Percentiles rank a stretch among this genome's conserved stretches.
Evolutionary conservation across 2,797 vertebrate genomes (phyloP).

Genomic region (Xiphorhynchus erythropygius): DNA sequence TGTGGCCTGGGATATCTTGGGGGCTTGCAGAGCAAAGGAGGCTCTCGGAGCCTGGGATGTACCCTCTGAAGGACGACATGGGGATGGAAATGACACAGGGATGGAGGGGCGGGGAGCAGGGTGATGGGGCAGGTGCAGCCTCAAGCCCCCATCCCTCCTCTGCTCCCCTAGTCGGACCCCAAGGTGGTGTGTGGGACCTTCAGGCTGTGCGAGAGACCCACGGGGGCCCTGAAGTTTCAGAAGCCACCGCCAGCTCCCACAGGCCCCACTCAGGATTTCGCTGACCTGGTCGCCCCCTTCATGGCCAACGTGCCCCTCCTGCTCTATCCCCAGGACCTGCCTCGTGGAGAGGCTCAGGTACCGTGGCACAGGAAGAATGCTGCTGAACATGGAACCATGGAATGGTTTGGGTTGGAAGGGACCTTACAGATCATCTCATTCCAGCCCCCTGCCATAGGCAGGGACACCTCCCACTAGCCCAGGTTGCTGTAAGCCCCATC

Average conservation of each 20-base stretch:
- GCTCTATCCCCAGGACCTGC: conserved; percentile 83
- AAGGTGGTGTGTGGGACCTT: conserved; percentile 83
- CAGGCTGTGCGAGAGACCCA: conserved; percentile 81
- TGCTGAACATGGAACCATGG: background rate
- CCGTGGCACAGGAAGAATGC: accelerated
- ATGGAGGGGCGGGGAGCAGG: too few species aligned
- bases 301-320: conserved; percentile 89
- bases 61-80: background rate
- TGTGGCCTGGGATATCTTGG: background rate
- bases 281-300: conserved; percentile 79
- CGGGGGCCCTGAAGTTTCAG: conserved; percentile 70
- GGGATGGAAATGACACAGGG: background rate
- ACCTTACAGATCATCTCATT: background rate
- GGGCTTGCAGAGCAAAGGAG: background rate
- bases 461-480: background rate
- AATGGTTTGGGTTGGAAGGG: accelerated
- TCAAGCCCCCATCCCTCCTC: background rate
- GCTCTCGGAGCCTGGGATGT: background rate
- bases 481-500: background rate
- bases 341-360: background rate
- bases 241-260: conserved; percentile 77
- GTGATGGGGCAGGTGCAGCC: background rate
- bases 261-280: conserved; percentile 79
- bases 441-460: background rate
- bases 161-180: conserved; percentile 76